Evolutionary conservation across 2,113 vertebrate genomes (phyloP).

Genomic region (Clarias magur): DNA sequence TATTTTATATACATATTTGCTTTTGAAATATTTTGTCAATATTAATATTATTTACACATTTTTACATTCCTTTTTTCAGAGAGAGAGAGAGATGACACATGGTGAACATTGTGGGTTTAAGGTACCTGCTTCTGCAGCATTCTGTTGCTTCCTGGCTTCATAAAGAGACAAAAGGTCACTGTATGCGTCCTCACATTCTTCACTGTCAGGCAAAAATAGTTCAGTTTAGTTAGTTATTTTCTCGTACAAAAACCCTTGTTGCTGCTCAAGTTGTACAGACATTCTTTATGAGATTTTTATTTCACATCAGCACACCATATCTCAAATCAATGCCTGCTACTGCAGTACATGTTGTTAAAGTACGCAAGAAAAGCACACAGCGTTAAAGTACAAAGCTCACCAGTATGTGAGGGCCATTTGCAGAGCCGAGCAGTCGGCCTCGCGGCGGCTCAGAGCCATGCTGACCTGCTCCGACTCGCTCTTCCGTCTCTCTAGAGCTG

Average conservation of each 20-base stretch:
- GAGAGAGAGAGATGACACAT: conserved; percentile 25
- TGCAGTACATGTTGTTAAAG: neutral
- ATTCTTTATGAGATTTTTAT: neutral
- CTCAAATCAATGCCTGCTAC: neutral
- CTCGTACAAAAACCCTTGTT: conserved; percentile 25
- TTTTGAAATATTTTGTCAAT: neutral
- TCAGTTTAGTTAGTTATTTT: conserved; percentile 13
- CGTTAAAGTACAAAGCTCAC: conserved; percentile 61
- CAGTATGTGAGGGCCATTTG: conserved; percentile 80
- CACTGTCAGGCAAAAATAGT: conserved; percentile 71
- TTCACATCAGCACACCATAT: neutral
- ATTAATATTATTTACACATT: neutral
- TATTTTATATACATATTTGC: neutral
- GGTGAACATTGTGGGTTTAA: conserved; percentile 13
- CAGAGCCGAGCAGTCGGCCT: conserved; percentile 80
- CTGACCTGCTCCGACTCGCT: conserved; percentile 77
- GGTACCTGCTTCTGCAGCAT: conserved; percentile 60
- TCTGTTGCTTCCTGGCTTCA: conserved; percentile 58
- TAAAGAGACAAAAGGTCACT: conserved; percentile 72
- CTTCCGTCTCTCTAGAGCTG: conserved; percentile 77
- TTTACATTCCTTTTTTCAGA: neutral
- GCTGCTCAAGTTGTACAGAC: neutral
- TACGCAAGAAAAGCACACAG: no score
- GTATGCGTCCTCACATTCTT: conserved; percentile 80
- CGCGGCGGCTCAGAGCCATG: conserved; percentile 73